These are phyloP conservation scores for Acrocephalus arundinaceus DNA, from an alignment of 2,113 vertebrate species.

Conservation along the genomic window DNA sequence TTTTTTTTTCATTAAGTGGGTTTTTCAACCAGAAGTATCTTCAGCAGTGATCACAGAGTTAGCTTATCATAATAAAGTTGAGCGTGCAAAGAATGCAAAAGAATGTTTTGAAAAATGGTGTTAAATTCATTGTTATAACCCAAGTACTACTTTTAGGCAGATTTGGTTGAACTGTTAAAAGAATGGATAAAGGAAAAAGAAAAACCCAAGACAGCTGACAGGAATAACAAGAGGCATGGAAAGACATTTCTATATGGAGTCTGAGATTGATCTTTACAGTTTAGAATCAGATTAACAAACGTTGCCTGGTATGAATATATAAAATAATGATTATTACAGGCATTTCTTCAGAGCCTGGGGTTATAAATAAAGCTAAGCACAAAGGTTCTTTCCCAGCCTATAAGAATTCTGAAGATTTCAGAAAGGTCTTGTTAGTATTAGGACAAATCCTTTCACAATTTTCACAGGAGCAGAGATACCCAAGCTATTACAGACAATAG, in stretches of 20 bases:
- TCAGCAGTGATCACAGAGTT: background rate
- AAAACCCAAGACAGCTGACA: slow-evolving; percentile 4
- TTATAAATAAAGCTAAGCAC: slow-evolving; percentile 21
- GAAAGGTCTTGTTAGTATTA: slow-evolving; percentile 55
- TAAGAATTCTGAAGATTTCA: slow-evolving; percentile 47
- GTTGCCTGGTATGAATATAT: slow-evolving; percentile 3
- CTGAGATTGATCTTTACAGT: slow-evolving; percentile 1
- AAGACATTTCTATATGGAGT: background rate
- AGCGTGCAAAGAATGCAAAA: background rate
- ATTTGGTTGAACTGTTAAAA: background rate
- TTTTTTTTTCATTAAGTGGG: background rate
- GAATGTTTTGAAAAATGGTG: background rate
- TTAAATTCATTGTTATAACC: background rate
- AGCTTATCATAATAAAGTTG: background rate
- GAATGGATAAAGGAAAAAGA: slow-evolving; percentile 1
- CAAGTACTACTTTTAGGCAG: background rate
- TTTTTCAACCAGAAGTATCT: background rate
- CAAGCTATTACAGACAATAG: slow-evolving; percentile 47
- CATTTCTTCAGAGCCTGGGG: slow-evolving; percentile 9
- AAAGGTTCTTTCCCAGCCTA: slow-evolving; percentile 17
- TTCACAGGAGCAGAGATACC: slow-evolving; percentile 59
- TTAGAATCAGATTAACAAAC: slow-evolving; percentile 41
- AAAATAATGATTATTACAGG: slow-evolving; percentile 49
- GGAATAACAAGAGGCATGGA: slow-evolving; percentile 50
- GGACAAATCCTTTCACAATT: slow-evolving; percentile 63